These are phyloP conservation scores for Chondrilla cf. caribensis DNA, from an alignment of 37 sponge, comb jelly and placozoan genomes.

Conservation along the genomic window DNA sequence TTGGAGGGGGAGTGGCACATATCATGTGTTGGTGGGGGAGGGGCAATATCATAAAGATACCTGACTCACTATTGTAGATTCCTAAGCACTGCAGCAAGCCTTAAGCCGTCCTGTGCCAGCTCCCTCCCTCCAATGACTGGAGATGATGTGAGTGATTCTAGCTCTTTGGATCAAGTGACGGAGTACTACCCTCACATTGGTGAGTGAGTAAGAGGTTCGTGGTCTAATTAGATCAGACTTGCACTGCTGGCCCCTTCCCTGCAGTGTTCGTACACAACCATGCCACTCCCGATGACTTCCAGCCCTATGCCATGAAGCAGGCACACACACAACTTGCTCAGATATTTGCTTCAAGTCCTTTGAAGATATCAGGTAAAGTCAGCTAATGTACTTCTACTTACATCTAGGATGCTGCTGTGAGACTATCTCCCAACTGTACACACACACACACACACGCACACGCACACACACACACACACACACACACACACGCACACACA, in stretches of 20 bases:
- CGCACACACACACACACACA: not conserved
- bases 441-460: conserved; percentile 11
- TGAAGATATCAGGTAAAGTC: conserved; percentile 31
- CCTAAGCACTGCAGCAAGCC: conserved; percentile 48
- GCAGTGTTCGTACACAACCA: conserved; percentile 77
- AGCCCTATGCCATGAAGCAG: conserved; percentile 50
- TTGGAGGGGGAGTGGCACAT: too few relatives aligned
- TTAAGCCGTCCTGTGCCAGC: conserved; percentile 47
- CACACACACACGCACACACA: not conserved
- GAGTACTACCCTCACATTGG: conserved; percentile 67
- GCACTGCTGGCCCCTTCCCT: not conserved
- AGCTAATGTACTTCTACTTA: not conserved
- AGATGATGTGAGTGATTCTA: not conserved
- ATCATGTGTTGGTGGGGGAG: too few relatives aligned
- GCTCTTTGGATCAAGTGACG: not conserved
- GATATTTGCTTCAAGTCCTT: conserved; percentile 24
- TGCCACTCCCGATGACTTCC: conserved; percentile 71
- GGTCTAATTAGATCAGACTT: not conserved
- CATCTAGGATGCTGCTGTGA: not conserved
- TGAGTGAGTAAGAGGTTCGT: conserved; percentile 10
- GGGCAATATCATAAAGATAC: too few relatives aligned
- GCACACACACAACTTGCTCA: conserved; percentile 35
- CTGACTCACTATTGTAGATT: too few relatives aligned
- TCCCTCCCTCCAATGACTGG: not conserved
- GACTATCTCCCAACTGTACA: not conserved